Conservation (phyloP, 2,113 vertebrate genomes). For the Dascyllus trimaculatus region DNA sequence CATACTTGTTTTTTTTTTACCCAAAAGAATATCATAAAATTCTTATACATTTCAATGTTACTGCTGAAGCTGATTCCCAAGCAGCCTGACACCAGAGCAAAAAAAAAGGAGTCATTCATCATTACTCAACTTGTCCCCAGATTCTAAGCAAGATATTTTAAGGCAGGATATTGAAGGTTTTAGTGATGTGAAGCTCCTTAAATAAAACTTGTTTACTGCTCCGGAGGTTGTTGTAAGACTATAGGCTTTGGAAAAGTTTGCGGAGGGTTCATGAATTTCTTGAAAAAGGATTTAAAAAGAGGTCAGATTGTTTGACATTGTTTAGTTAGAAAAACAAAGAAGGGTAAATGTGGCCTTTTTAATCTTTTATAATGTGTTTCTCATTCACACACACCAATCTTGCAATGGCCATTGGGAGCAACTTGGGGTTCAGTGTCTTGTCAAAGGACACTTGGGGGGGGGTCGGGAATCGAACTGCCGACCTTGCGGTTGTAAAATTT, state of each 20-base stretch:
- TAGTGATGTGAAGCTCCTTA: constrained; percentile 10
- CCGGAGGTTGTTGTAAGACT: not conserved
- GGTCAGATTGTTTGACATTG: not conserved
- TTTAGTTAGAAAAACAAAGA: not conserved
- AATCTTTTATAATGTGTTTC: too few species aligned
- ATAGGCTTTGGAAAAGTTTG: constrained; percentile 4
- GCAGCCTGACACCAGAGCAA: not conserved
- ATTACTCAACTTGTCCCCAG: constrained; percentile 5
- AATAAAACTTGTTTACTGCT: not conserved
- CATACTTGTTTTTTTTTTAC: too few species aligned
- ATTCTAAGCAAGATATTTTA: constrained; percentile 11
- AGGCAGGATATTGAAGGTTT: constrained; percentile 47
- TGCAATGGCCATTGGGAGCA: too few species aligned
- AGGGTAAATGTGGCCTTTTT: too few species aligned
- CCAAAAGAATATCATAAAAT: not conserved
- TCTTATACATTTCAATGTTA: constrained; percentile 1
- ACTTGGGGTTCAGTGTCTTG: too few species aligned
- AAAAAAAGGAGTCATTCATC: constrained; percentile 32
- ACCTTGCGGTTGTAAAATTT: too few species aligned
- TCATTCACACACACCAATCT: too few species aligned
- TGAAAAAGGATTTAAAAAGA: not conserved
- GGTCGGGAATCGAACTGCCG: too few species aligned
- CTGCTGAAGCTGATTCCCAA: not conserved
- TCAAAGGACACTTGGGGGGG: too few species aligned
- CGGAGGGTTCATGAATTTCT: not conserved